phyloP scores from a whole-genome alignment of 2,113 vertebrate species.

The Carlito syrichta region DNA sequence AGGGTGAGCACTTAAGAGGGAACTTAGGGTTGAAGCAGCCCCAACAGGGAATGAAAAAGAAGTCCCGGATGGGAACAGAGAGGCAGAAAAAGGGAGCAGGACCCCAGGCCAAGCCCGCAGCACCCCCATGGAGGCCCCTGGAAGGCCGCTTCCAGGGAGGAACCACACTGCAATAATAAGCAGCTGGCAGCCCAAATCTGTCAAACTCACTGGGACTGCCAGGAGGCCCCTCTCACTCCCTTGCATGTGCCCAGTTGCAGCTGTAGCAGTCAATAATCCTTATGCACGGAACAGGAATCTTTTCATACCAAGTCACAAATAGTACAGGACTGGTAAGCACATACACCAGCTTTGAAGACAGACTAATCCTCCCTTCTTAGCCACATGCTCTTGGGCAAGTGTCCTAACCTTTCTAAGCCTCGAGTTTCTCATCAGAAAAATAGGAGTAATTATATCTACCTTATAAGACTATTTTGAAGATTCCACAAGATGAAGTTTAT shows the following conservation, averaged over 20 bases:
- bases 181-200: constrained; percentile 9
- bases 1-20: background rate
- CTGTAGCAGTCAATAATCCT: background rate
- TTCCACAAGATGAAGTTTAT: background rate
- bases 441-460: background rate
- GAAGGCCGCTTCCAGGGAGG: background rate
- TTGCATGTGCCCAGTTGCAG: background rate
- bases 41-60: background rate
- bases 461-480: background rate
- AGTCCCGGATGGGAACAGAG: background rate
- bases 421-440: background rate
- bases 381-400: background rate
- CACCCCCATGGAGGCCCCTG: background rate
- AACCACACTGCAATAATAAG: background rate
- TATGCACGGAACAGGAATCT: background rate
- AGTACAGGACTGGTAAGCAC: background rate
- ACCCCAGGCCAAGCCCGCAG: background rate
- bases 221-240: background rate
- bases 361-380: background rate
- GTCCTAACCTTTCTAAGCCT: background rate
- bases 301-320: background rate
- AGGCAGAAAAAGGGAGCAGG: background rate
- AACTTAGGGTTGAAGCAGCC: background rate
- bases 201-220: background rate
- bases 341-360: background rate